Conservation (phyloP, 2,888 invertebrate genomes). For the Augochlorella aurata region DNA sequence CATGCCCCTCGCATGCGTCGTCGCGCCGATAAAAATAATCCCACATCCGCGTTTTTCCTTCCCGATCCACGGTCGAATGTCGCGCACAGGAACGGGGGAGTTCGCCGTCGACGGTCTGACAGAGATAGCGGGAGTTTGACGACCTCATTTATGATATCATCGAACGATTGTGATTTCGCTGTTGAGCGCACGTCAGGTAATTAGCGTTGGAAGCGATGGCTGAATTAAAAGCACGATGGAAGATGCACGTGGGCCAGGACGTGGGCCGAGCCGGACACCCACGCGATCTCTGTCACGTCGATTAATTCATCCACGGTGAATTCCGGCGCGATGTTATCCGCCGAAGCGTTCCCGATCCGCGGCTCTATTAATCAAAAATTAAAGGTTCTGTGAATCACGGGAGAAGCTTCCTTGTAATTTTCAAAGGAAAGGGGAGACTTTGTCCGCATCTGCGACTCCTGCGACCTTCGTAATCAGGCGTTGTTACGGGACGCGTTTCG, state of each 20-base stretch:
- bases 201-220: slow-evolving; percentile 60
- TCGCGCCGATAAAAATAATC: slow-evolving; percentile 46
- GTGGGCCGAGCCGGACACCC: slow-evolving; percentile 65
- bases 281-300: slow-evolving; percentile 48
- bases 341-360: slow-evolving; percentile 30
- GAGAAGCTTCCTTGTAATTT: background rate
- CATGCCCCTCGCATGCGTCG: slow-evolving; percentile 2
- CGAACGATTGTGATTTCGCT: slow-evolving; percentile 57
- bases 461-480: too few species aligned
- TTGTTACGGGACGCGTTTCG: too few species aligned
- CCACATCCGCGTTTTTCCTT: slow-evolving; percentile 13
- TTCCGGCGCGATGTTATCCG: slow-evolving; percentile 52
- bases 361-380: background rate
- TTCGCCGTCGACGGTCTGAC: background rate
- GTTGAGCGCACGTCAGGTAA: slow-evolving; percentile 55
- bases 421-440: background rate
- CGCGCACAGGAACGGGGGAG: background rate
- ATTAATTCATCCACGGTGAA: slow-evolving; percentile 60
- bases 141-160: slow-evolving; percentile 56
- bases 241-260: slow-evolving; percentile 71
- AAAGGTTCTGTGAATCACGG: background rate
- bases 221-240: slow-evolving; percentile 58
- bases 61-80: slow-evolving; percentile 8
- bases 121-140: slow-evolving; percentile 35
- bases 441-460: too few species aligned